Evolutionary conservation across 1,140 invertebrate species (phyloP).

Genomic region (Littorina saxatilis): DNA sequence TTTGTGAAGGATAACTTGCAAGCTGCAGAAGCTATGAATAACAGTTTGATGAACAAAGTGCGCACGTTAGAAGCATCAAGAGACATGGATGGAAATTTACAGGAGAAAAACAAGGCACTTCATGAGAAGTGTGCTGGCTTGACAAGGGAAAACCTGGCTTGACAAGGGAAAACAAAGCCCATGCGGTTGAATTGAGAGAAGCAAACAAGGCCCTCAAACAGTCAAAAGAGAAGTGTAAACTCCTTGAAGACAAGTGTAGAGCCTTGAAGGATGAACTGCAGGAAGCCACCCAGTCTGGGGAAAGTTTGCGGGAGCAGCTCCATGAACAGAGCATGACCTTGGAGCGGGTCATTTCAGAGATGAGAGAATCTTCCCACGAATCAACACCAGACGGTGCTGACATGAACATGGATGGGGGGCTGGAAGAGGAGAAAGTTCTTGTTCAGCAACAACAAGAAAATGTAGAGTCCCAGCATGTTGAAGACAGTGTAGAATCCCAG

Average conservation of each 20-base stretch:
- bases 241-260: background rate
- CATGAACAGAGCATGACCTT: conserved; percentile 24
- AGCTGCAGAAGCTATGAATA: background rate
- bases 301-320: conserved; percentile 1
- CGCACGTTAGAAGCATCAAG: background rate
- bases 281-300: conserved; percentile 3
- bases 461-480: too few species aligned
- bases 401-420: background rate
- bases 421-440: background rate
- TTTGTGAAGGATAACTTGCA: background rate
- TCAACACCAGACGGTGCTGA: conserved; percentile 5
- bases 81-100: background rate
- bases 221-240: background rate
- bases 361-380: background rate
- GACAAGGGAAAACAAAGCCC: background rate
- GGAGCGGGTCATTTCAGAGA: conserved; percentile 21
- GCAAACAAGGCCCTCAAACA: background rate
- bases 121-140: background rate
- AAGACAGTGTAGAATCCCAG: background rate
- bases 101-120: background rate
- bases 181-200: background rate
- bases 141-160: background rate
- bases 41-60: background rate
- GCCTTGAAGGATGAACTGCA: conserved; percentile 15
- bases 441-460: too few species aligned